Evolutionary conservation across 2,888 invertebrate genomes (phyloP), one percentile per base, ranked within the genome.

Genomic region (Drosophila subsilvestris): DNA sequence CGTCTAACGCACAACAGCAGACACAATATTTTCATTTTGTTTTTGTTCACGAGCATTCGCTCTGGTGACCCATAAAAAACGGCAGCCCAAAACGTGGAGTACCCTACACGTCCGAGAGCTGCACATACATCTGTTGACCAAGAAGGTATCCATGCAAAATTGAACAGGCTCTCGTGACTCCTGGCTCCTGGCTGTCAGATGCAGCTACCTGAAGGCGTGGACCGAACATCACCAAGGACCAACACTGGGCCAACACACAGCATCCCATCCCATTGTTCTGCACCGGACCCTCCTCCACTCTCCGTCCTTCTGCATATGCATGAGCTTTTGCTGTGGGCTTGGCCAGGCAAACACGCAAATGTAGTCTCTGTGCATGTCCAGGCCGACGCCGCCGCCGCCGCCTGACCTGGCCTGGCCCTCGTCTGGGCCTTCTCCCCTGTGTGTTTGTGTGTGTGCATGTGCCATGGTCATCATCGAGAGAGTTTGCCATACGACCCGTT

Each of bases 101-200:
- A 32, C 47, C n/a, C 37, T 69, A 44, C 60, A 63, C 48, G 53
- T 48, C 37, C 37, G 37, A 29, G 43, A 56, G 50, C 66, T 55
- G 27, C 48, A 37, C 49, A 50, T 50, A 65, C 66, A 42, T 49
- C 53, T 65, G 65, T 73, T 63, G 63, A 53, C 73, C 70, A 73
- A 71, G 65, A 59, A 69, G 75, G 50, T 68, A 62, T 57, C 76
- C 74, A 79, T 87, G 79, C 79, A 81, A 79, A 87, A 87, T 85
- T 81, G 69, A 83, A 75, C 86, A 78, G 78, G 71, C 86, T 79
- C 88, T 79, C 12, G 5, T 2, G 37, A 2, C 6, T 6, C 72
- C 86, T 75, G 78, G 69, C 88, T 78, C 86, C 78, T 88, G 82
- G 73, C 72, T 79, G 83, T 48, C 88, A 83, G 50, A 54, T 56